Conservation (phyloP, 2,113 vertebrate genomes). For the Heptranchias perlo region DNA sequence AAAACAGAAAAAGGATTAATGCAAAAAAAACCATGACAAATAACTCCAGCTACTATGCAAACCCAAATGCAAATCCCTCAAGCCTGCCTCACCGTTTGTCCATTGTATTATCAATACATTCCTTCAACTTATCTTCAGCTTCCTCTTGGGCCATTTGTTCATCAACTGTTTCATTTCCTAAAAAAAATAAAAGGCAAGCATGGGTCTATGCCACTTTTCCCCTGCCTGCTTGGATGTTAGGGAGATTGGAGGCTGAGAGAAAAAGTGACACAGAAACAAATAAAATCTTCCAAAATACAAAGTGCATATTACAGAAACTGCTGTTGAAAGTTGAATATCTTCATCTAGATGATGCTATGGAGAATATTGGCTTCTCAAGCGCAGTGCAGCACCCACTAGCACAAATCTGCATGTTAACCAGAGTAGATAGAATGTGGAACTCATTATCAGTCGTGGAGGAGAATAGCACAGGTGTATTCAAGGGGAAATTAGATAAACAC, state of each 20-base stretch:
- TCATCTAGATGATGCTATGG: neutral
- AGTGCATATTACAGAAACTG: neutral
- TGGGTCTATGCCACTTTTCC: neutral
- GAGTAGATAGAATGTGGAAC: neutral
- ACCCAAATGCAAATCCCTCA: neutral
- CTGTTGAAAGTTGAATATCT: neutral
- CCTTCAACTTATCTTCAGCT: constrained; percentile 81
- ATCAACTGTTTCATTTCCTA: constrained; percentile 69
- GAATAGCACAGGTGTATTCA: neutral
- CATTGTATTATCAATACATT: constrained; percentile 78
- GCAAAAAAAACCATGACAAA: neutral
- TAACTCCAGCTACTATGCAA: neutral
- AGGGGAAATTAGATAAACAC: too few species aligned
- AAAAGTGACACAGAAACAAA: neutral
- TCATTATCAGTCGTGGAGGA: neutral
- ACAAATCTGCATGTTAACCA: neutral
- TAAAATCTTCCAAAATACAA: neutral
- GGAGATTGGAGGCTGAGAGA: neutral
- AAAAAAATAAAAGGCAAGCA: constrained; percentile 27
- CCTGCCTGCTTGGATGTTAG: neutral
- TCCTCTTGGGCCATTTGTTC: constrained; percentile 79
- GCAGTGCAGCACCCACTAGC: neutral
- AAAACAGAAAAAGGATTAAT: neutral
- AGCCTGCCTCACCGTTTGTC: constrained; percentile 74
- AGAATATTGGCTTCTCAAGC: neutral